Evolutionary conservation across 2,888 invertebrate species (phyloP).

Genomic region (Tricholauxania praeusta): DNA sequence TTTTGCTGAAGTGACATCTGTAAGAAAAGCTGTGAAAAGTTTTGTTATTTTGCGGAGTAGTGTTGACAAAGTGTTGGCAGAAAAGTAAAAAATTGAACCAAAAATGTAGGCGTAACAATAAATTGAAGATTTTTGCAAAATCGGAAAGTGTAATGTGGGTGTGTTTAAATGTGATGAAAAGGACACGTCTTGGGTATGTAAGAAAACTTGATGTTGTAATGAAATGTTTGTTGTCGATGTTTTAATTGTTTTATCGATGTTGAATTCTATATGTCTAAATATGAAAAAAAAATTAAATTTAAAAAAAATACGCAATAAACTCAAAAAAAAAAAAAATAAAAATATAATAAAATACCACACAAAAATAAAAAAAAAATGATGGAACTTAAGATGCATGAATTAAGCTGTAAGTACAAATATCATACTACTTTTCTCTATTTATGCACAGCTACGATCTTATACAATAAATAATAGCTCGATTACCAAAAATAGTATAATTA

Average conservation of each 20-base stretch:
- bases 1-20: neutral
- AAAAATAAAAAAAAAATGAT: slow-evolving; percentile 8
- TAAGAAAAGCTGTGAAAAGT: neutral
- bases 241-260: slow-evolving; percentile 32
- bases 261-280: slow-evolving; percentile 18
- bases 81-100: slow-evolving; percentile 7
- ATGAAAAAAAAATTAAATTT: slow-evolving; percentile 2
- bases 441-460: too few species aligned
- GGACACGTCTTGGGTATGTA: slow-evolving; percentile 56
- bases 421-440: too few species aligned
- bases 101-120: slow-evolving; percentile 27
- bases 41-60: neutral
- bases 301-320: slow-evolving; percentile 1
- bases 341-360: slow-evolving; percentile 36
- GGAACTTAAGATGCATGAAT: too few species aligned
- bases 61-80: neutral
- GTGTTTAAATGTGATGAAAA: neutral
- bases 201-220: slow-evolving; percentile 63
- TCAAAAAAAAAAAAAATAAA: slow-evolving; percentile 41
- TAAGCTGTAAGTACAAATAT: too few species aligned
- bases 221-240: slow-evolving; percentile 51
- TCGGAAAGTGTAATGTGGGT: slow-evolving; percentile 16
- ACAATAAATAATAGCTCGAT: too few species aligned
- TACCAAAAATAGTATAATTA: too few species aligned
- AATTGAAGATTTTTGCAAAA: slow-evolving; percentile 34